These are phyloP conservation scores for Xylocopa sonorina DNA, from an alignment of 1,140 invertebrate genomes.

Conservation along the genomic window DNA sequence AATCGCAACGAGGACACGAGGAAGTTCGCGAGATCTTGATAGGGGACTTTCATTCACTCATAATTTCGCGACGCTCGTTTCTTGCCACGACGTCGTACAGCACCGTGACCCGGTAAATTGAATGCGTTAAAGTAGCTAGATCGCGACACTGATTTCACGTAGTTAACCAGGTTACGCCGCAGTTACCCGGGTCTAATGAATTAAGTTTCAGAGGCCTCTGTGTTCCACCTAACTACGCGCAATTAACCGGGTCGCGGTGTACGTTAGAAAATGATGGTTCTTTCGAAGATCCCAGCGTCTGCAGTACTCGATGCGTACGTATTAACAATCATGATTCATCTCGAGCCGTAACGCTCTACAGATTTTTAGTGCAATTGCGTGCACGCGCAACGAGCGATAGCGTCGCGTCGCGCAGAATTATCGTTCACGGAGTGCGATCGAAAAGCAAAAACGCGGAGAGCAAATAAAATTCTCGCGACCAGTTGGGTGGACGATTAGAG, in stretches of 20 bases:
- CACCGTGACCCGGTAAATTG: constrained; percentile 13
- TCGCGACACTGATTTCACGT: constrained; percentile 13
- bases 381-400: no score
- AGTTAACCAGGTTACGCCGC: constrained; percentile 19
- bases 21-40: constrained; percentile 10
- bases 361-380: no score
- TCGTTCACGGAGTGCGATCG: no score
- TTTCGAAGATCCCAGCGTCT: no score
- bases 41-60: neutral
- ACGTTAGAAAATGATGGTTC: neutral
- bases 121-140: constrained; percentile 15
- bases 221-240: neutral
- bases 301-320: no score
- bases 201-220: neutral
- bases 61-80: neutral
- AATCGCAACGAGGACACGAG: neutral
- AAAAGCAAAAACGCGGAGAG: no score
- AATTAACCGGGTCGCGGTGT: neutral
- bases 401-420: no score
- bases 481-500: neutral
- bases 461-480: neutral
- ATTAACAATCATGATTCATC: no score
- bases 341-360: no score
- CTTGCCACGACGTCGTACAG: neutral
- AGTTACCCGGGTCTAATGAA: neutral